These are phyloP conservation scores for Melikaiella ostensackeni DNA, from an alignment of 2,888 invertebrate species.

Conservation along the genomic window DNA sequence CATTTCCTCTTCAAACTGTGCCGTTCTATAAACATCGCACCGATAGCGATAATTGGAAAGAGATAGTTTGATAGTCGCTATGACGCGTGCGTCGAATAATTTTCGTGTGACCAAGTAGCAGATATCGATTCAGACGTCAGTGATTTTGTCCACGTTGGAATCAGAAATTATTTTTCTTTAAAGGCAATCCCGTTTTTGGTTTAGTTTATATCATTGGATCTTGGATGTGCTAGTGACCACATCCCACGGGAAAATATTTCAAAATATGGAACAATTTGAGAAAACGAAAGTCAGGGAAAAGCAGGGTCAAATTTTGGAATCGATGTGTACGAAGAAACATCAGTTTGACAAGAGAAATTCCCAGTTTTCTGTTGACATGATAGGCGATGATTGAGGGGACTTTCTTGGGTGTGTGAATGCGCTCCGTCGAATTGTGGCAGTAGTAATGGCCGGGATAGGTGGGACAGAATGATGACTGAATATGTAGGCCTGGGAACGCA, in stretches of 20 bases:
- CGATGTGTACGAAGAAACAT: background rate
- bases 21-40: background rate
- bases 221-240: background rate
- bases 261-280: background rate
- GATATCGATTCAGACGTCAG: background rate
- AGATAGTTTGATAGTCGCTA: slow-evolving; percentile 9
- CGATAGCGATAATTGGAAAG: slow-evolving; percentile 8
- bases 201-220: background rate
- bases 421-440: too few species aligned
- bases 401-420: background rate
- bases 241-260: background rate
- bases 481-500: too few species aligned
- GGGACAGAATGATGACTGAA: too few species aligned
- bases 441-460: too few species aligned
- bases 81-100: slow-evolving; percentile 31
- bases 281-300: background rate
- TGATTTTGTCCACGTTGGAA: background rate
- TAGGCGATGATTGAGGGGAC: too few species aligned
- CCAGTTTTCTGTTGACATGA: too few species aligned
- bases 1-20: background rate
- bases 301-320: background rate
- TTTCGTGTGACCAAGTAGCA: slow-evolving; percentile 2
- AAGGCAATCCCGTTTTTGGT: background rate
- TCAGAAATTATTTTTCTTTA: background rate
- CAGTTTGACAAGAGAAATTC: background rate